Base-by-base conservation (phyloP, 2,113 vertebrate genomes). In the Tetraodon nigroviridis region DNA sequence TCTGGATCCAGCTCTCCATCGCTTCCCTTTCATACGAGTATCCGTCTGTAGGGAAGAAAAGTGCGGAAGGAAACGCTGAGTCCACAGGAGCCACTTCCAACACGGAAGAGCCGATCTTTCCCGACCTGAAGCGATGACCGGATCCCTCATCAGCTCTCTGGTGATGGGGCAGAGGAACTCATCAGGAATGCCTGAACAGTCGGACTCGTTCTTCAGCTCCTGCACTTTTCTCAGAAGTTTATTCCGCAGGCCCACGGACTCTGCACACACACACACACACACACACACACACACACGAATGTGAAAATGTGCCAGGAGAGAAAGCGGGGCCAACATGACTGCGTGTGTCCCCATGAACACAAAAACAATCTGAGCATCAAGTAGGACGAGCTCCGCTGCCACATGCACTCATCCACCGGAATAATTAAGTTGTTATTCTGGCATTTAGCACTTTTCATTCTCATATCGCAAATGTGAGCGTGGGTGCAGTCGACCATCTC, bases 91-190 rank as follows among this genome's bases (percentile, higher is more conserved):
- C 15, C 15, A 24, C 24, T 27, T 27, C 24, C 24, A 44, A 44
- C 4, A 44, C 5, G 5, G 41, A 54, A 49, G 17, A 12, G 4
- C 16, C 17, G 58, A 56, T 61, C 19, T 12, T 55, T 2, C 5
- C 75, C 20, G 87, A 98, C 97, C 97, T 71, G 96, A 91, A 58
- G 95, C 95, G 4, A 98, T 96, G 77, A 99, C 93, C 0, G 97
- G 97, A 7, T 98, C 93, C 47, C 84, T 93, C 95, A 98, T 98
- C 19, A 97, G 81, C 75, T 99, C 97, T 58, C 93, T 91, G 22
- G 95, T 96, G 88, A 99, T 95, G 11, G 97, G 96, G 76, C 97
- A 98, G 20, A 98, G 81, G 73, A 95, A 98, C 86, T 99, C 96
- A 59, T 97, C 95, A 22, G 97, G 96, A 77, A 91, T 57, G 41